phyloP scores from a whole-genome alignment of 2,113 vertebrate species.

The Mastomys natalensis region DNA sequence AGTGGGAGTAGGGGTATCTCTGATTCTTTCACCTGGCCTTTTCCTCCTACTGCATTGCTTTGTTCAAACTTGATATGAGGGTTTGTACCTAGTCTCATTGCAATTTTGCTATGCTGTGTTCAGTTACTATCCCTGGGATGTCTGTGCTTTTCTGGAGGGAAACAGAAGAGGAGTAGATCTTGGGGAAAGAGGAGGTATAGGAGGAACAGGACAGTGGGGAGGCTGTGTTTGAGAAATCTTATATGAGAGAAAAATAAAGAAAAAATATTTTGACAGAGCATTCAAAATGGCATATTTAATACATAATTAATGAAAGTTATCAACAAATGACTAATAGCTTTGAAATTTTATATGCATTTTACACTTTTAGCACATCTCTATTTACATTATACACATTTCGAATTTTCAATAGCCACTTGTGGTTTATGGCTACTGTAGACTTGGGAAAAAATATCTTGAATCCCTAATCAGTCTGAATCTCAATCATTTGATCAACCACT shows the following conservation, averaged over 20 bases:
- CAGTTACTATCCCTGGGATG: not conserved
- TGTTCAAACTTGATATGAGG: not conserved
- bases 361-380: not conserved
- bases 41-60: not conserved
- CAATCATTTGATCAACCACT: not conserved
- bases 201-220: not conserved
- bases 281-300: conserved; percentile 17
- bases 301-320: not conserved
- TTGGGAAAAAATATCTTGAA: not conserved
- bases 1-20: not conserved
- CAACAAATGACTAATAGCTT: not conserved
- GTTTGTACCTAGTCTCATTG: not conserved
- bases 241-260: not conserved
- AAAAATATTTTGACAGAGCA: not conserved
- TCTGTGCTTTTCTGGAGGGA: not conserved
- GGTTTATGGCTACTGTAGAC: not conserved
- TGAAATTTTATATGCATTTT: not conserved
- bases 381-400: not conserved
- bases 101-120: not conserved
- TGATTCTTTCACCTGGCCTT: not conserved
- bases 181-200: not conserved
- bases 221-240: too few relatives aligned
- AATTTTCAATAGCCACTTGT: not conserved
- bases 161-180: not conserved
- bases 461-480: not conserved